These are phyloP conservation scores for Lethrus apterus DNA, from an alignment of 1,140 invertebrate genomes.

Conservation along the genomic window DNA sequence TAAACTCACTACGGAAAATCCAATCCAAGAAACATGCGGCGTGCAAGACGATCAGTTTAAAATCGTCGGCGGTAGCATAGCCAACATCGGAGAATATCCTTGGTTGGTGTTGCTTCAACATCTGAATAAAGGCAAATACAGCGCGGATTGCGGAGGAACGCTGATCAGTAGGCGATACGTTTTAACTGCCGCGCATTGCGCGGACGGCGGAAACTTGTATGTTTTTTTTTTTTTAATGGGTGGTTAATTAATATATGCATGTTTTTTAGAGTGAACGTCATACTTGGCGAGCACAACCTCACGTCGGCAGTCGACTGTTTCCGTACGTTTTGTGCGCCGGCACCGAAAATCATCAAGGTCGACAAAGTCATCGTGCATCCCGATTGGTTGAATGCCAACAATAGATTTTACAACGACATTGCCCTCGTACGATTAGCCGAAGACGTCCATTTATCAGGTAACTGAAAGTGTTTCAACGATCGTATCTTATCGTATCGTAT, in stretches of 20 bases:
- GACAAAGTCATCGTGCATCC: slow-evolving; percentile 41
- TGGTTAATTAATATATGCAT: slow-evolving; percentile 21
- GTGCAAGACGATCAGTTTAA: slow-evolving; percentile 17
- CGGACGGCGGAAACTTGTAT: slow-evolving; percentile 35
- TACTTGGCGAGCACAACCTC: slow-evolving; percentile 19
- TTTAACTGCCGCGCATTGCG: slow-evolving; percentile 51
- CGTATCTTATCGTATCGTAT: too few species aligned
- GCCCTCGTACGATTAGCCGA: slow-evolving; percentile 6
- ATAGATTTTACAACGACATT: slow-evolving; percentile 30
- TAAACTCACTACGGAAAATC: too few species aligned
- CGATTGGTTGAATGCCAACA: slow-evolving; percentile 30
- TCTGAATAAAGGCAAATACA: slow-evolving; percentile 28
- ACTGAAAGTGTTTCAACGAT: slow-evolving; percentile 21
- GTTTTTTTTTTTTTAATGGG: slow-evolving; percentile 21
- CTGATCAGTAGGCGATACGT: slow-evolving; percentile 45
- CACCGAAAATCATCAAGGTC: slow-evolving; percentile 36
- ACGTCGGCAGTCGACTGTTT: slow-evolving; percentile 15
- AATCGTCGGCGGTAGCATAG: slow-evolving; percentile 44
- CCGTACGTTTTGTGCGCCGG: slow-evolving; percentile 38
- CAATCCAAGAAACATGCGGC: not conserved
- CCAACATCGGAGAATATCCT: slow-evolving; percentile 53
- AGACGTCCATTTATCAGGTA: slow-evolving; percentile 12
- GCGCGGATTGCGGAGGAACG: slow-evolving; percentile 47
- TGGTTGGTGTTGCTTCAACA: slow-evolving; percentile 68
- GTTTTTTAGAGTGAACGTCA: slow-evolving; percentile 13